Conservation (phyloP, 2,888 invertebrate species). For the Agriotes lineatus region DNA sequence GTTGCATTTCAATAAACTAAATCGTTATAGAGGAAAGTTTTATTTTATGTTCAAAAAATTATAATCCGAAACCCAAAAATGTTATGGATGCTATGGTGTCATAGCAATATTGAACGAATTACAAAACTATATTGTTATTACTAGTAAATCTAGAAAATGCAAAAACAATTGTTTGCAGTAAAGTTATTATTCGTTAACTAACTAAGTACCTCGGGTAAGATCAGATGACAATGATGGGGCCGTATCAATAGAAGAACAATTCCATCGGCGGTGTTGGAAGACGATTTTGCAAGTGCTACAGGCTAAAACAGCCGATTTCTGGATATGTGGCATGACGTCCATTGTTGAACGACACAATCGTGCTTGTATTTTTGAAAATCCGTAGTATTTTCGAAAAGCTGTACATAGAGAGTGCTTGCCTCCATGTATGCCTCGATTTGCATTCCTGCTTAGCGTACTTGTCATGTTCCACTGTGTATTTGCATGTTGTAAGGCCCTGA, state of each 20-base stretch:
- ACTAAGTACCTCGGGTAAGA: slow-evolving; percentile 77
- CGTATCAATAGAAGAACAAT: slow-evolving; percentile 81
- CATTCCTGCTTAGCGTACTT: neutral
- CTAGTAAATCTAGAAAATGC: too few species aligned
- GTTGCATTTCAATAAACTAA: too few species aligned
- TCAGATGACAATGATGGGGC: slow-evolving; percentile 84
- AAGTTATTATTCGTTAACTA: too few species aligned
- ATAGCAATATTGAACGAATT: too few species aligned
- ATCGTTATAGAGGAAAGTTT: too few species aligned
- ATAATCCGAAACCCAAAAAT: too few species aligned
- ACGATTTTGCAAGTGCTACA: slow-evolving; percentile 78
- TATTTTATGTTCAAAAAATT: too few species aligned
- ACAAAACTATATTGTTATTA: too few species aligned
- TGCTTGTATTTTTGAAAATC: slow-evolving; percentile 74
- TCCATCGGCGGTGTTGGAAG: slow-evolving; percentile 83
- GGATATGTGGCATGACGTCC: slow-evolving; percentile 81
- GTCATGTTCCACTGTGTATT: slow-evolving; percentile 60
- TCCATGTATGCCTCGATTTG: neutral
- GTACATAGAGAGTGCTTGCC: slow-evolving; percentile 54
- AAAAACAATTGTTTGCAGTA: too few species aligned
- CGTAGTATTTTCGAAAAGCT: slow-evolving; percentile 60
- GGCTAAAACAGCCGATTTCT: slow-evolving; percentile 78
- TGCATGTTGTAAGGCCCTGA: slow-evolving; percentile 63
- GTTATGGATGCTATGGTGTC: neutral
- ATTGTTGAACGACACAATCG: slow-evolving; percentile 76